Base-by-base conservation (phyloP, 1,140 invertebrate species). In the Sminthurinus signatus region DNA sequence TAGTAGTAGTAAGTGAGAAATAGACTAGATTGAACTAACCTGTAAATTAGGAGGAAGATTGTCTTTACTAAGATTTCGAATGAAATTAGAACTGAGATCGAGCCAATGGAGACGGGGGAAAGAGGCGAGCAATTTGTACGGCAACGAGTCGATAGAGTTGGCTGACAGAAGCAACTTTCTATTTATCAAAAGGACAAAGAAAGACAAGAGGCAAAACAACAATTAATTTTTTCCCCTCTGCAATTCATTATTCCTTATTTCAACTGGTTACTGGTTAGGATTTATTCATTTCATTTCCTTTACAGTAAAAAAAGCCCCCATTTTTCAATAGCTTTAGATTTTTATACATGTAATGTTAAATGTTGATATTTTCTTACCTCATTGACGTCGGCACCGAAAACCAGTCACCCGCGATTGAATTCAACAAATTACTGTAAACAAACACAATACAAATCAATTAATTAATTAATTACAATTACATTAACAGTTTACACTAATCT, bases 21-120 rank as follows among this genome's bases (percentile, higher is more conserved):
- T 25, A 64, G 19, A 32, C 14, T 43, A 56, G 36, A 67, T 50
- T 39, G 23, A 55, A 60, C 42, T 60, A 59, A 72, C 70, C 70
- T 72, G 70, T 48, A 72, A 48, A 65, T 68, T 68, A 50, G 67
- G 66, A 42, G 70, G 70, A 48, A 72, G 67, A 50, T 63, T 39
- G 43, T 67, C 61, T 31, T 58, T 44, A 44, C 44, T 68, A 23
- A 72, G 56, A 65, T 72, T 72, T 10, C 60, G 60, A 57, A 72
- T 63, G 59, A 67, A 67, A 62, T 72, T 72, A 52, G 67, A 68
- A 44, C 64, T 72, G 28, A 72, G 65, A 51, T 72, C 70, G 43
- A 72, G 60, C 70, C 70, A 72, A 39, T 64, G 59, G 43, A 72
- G 64, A n/a, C 70, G 63, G 21, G 21, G 60, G 54, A 72, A 72